Evolutionary conservation across 2,888 invertebrate species (phyloP), one percentile per base, ranked within the genome.

Genomic region (Epinotia bilunana): DNA sequence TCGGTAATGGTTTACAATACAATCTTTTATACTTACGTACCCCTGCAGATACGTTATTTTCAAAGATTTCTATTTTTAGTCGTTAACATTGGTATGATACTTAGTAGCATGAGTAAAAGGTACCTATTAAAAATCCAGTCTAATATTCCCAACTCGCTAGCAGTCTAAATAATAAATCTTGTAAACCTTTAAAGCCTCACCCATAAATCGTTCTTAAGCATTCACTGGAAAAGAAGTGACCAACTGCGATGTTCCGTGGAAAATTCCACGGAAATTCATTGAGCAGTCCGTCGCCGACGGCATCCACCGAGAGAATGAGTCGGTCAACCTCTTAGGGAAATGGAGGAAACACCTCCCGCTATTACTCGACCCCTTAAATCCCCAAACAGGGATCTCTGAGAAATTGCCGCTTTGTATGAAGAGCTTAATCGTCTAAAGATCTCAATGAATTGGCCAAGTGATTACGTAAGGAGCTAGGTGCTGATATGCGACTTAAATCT

Each of bases 281-380:
- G 70, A 80, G 80, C 79, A 85, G 85, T 81, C 84, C 80, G 83
- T 78, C 83, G 81, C 78, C 84, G 80, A 76, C 82, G 82, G 79
- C 83, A 81, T 81, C 83, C 80, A 80, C 81, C 82, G 87, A 86
- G 82, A 86, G 88, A 88, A 83, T 83, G 83, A 81, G 78, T 11
- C 18, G 12, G 28, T 23, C 62, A 67, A 63, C 23, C 16, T 49
- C 18, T 39, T 39, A 63, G 43, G 53, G 28, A 55, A 74, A 63
- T 60, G 28, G 18, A 74, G 28, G 57, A 20, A 20, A 39, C 39
- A 39, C 7, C 33, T 39, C 58, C 60, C 67, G 55, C 18, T 68
- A 39, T 60, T 20, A 64, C 70, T 64, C 64, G 74, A 65, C 53
- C 70, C 20, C 39, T 23, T 13, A n/a, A 70, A 39, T 20, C 9